A percentile compares a stretch with the other conserved stretches of the same genome.
Evolutionary conservation across 2,888 invertebrate species (phyloP).

Genomic region (Standfussiana lucernea): DNA sequence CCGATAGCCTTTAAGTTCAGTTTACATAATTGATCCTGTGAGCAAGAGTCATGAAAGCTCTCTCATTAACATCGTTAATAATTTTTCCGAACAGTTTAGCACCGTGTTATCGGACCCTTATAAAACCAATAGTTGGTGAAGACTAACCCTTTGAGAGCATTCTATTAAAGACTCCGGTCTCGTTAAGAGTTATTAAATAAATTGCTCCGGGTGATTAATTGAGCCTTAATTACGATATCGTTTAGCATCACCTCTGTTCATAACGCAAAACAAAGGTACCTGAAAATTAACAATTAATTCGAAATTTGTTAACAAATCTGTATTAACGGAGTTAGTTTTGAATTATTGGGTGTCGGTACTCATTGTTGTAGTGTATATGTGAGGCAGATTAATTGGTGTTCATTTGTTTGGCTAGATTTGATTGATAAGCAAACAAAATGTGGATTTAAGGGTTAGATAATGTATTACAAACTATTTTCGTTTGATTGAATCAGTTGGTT

Average conservation of each 20-base stretch:
- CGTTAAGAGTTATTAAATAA: slow-evolving; percentile 88
- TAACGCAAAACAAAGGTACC: slow-evolving; percentile 72
- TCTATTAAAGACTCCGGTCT: slow-evolving; percentile 78
- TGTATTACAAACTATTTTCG: background rate
- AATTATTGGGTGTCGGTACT: slow-evolving; percentile 30
- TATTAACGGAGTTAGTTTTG: slow-evolving; percentile 27
- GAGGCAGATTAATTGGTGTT: slow-evolving; percentile 27
- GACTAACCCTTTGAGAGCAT: slow-evolving; percentile 67
- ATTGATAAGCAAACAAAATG: slow-evolving; percentile 5
- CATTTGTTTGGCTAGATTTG: slow-evolving; percentile 40
- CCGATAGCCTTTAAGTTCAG: slow-evolving; percentile 7
- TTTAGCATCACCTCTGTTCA: slow-evolving; percentile 83
- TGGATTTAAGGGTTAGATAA: background rate
- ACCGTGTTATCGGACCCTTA: slow-evolving; percentile 50
- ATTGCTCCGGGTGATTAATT: slow-evolving; percentile 87
- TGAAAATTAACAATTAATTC: slow-evolving; percentile 59
- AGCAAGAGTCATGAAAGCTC: slow-evolving; percentile 23
- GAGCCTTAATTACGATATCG: slow-evolving; percentile 88
- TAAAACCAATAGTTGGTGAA: slow-evolving; percentile 64
- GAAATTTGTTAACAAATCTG: slow-evolving; percentile 56
- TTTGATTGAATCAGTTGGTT: background rate
- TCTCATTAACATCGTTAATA: slow-evolving; percentile 37
- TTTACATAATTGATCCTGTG: slow-evolving; percentile 20
- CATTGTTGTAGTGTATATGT: slow-evolving; percentile 23
- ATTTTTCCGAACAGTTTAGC: slow-evolving; percentile 40